phyloP scores from a whole-genome alignment of 2,797 vertebrate species.

The Phalloptychus januarius region DNA sequence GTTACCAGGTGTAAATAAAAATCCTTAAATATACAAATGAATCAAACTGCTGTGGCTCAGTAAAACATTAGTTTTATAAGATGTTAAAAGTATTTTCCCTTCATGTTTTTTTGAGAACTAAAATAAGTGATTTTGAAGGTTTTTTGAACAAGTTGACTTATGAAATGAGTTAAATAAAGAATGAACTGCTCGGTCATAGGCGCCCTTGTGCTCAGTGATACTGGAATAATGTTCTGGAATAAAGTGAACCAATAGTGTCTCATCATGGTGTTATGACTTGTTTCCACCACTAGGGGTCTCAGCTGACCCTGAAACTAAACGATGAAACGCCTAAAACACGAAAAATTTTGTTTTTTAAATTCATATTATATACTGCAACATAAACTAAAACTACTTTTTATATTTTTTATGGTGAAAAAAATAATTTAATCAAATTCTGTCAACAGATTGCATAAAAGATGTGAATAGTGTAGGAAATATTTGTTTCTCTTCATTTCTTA shows the following conservation, averaged over 20 bases:
- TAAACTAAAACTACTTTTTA: background rate
- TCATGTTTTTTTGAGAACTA: too few species aligned
- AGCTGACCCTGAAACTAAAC: background rate
- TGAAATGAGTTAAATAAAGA: background rate
- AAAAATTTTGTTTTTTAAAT: background rate
- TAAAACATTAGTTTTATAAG: too few species aligned
- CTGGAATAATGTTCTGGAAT: background rate
- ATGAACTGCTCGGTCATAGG: background rate
- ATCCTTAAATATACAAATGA: too few species aligned
- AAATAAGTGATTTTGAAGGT: too few species aligned
- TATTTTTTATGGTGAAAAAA: background rate
- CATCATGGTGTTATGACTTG: background rate
- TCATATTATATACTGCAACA: background rate
- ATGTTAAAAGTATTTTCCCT: too few species aligned
- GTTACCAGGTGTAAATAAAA: too few species aligned
- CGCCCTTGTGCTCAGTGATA: too few species aligned
- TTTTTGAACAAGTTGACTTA: too few species aligned
- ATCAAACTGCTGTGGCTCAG: too few species aligned
- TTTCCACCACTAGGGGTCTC: constrained; percentile 38
- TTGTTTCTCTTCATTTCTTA: background rate
- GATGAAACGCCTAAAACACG: background rate
- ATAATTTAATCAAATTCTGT: background rate
- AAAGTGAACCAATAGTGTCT: background rate
- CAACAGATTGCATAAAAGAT: background rate
- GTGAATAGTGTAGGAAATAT: background rate